These are phyloP conservation scores for Muricea muricata DNA, from an alignment of 92 coral and sea anemone species.

Conservation along the genomic window DNA sequence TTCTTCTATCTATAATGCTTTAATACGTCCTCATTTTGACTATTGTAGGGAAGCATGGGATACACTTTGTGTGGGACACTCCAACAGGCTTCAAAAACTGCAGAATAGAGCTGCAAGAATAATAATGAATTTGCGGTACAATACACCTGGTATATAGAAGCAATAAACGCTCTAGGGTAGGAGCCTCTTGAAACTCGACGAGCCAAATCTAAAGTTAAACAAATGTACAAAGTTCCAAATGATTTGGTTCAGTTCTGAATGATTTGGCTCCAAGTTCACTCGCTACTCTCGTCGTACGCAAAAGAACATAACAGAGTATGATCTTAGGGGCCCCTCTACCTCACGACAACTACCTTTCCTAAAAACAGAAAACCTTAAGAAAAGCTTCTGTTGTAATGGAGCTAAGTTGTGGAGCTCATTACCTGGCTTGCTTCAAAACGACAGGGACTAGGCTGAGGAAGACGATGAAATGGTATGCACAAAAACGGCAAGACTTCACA, in stretches of 20 bases:
- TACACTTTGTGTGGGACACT: conserved; percentile 49
- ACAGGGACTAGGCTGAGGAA: too few species aligned
- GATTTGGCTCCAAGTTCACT: neutral
- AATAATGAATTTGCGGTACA: neutral
- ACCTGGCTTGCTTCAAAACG: too few species aligned
- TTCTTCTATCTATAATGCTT: conserved; percentile 48
- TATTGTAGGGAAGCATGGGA: conserved; percentile 69
- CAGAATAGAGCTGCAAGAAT: conserved; percentile 63
- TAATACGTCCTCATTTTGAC: conserved; percentile 58
- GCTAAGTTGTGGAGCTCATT: neutral
- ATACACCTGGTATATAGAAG: neutral
- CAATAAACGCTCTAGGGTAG: neutral
- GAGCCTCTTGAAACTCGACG: conserved; percentile 48
- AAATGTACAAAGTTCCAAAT: conserved; percentile 52
- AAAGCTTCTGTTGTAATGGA: conserved; percentile 51
- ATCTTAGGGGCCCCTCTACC: neutral
- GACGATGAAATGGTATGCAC: too few species aligned
- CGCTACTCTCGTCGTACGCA: neutral
- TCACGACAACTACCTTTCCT: neutral
- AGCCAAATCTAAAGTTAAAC: conserved; percentile 39
- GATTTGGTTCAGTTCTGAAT: conserved; percentile 24
- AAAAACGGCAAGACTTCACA: too few species aligned
- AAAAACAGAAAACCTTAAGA: conserved; percentile 42
- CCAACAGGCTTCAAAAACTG: conserved; percentile 51
- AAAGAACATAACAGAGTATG: neutral